A percentile compares a stretch with the other conserved stretches of the same genome.
These are phyloP conservation scores for Drosophila cardini DNA, from an alignment of 1,140 invertebrate species.

Conservation along the genomic window DNA sequence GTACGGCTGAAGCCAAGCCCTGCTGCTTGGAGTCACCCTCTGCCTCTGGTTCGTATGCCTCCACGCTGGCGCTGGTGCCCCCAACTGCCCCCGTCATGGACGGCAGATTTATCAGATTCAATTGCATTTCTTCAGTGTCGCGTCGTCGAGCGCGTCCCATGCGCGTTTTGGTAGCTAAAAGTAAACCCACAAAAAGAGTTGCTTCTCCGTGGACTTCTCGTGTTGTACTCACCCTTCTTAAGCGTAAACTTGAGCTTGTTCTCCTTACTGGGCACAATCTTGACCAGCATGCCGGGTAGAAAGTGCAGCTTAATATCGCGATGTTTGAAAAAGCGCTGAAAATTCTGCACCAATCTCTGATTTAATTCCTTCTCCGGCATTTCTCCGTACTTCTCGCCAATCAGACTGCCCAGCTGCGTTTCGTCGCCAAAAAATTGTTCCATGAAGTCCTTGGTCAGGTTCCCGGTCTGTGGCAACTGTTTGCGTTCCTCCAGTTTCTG, in stretches of 20 bases:
- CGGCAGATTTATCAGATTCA: conserved; percentile 61
- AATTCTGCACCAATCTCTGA: conserved; percentile 67
- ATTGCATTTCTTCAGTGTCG: conserved; percentile 62
- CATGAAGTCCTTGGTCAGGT: conserved; percentile 79
- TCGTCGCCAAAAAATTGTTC: conserved; percentile 78
- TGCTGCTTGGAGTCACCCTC: conserved; percentile 73
- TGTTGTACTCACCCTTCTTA: conserved; percentile 65
- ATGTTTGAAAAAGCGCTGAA: conserved; percentile 81
- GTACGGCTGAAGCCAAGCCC: conserved; percentile 22
- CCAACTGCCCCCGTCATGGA: conserved; percentile 47
- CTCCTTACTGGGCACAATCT: conserved; percentile 81
- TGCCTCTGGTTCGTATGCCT: conserved; percentile 62
- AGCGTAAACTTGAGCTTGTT: conserved; percentile 79
- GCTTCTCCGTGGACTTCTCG: conserved; percentile 2
- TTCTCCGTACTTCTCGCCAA: conserved; percentile 61
- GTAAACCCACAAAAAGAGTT: neutral
- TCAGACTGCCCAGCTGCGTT: conserved; percentile 67
- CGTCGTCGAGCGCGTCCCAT: conserved; percentile 65
- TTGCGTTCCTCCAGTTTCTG: conserved; percentile 78
- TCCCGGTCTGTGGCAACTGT: conserved; percentile 59
- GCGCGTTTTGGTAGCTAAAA: conserved; percentile 48
- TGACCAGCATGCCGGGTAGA: conserved; percentile 76
- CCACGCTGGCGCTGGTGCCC: conserved; percentile 60
- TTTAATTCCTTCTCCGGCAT: conserved; percentile 79
- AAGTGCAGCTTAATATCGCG: conserved; percentile 83